Conservation (phyloP, 2,797 vertebrate genomes). For the Streptopelia turtur region DNA sequence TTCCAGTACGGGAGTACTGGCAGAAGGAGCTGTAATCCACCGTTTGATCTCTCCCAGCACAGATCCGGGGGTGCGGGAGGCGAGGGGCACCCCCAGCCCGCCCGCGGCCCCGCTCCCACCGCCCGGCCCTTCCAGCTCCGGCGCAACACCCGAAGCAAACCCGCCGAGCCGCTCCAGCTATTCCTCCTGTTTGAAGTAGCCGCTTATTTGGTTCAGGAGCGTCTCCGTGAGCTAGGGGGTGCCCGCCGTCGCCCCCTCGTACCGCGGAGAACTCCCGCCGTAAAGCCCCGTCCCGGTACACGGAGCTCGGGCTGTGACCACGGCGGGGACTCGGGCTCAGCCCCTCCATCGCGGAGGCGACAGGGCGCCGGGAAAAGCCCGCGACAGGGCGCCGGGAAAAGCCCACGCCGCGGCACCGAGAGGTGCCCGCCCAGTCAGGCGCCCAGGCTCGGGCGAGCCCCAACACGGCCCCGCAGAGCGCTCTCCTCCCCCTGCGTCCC, state of each 20-base stretch:
- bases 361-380: too few relatives aligned
- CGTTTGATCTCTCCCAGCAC: fast-evolving
- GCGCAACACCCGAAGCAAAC: neutral
- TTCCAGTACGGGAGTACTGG: neutral
- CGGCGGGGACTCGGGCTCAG: neutral
- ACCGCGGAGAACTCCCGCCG: neutral
- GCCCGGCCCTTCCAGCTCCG: neutral
- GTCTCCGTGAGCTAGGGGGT: neutral
- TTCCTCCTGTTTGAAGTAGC: neutral
- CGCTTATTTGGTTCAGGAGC: neutral
- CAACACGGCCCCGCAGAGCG: neutral
- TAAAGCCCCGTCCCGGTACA: neutral
- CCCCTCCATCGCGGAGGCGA: neutral
- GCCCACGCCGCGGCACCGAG: neutral
- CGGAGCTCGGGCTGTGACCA: neutral
- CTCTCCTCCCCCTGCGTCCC: neutral
- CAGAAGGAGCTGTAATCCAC: neutral
- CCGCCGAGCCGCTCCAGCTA: neutral
- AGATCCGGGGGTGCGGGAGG: neutral
- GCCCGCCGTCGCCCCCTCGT: neutral
- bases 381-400: neutral
- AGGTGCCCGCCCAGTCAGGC: neutral
- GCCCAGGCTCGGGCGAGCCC: neutral
- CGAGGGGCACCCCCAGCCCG: neutral
- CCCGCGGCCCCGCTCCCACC: neutral